These are phyloP conservation scores for Andrena flavipes DNA, from an alignment of 2,888 invertebrate species.

Conservation along the genomic window DNA sequence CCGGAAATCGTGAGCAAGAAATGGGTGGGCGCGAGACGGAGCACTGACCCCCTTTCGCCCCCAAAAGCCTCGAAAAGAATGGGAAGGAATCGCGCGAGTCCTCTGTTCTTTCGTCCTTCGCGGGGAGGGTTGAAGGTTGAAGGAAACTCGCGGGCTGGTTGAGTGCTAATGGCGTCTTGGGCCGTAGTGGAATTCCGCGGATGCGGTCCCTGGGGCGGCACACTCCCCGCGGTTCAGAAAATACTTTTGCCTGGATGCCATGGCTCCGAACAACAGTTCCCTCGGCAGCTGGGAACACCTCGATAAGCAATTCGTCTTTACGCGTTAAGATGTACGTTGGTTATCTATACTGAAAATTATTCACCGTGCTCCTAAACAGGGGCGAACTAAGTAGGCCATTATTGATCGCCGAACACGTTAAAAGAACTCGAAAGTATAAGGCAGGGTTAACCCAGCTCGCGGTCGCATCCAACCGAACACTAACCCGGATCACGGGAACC, in stretches of 20 bases:
- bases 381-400: neutral
- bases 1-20: conserved; percentile 33
- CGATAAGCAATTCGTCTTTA: neutral
- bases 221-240: neutral
- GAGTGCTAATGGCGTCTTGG: conserved; percentile 54
- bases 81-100: conserved; percentile 19
- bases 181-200: conserved; percentile 36
- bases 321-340: neutral
- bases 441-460: conserved; percentile 33
- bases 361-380: neutral
- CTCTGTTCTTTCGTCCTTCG: conserved; percentile 20
- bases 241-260: neutral
- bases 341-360: neutral
- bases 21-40: conserved; percentile 29
- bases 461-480: conserved; percentile 33
- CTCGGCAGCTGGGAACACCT: neutral
- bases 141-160: conserved; percentile 43
- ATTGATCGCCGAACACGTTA: conserved; percentile 17
- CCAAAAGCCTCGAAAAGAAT: conserved; percentile 45
- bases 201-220: conserved; percentile 28
- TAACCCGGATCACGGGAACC: conserved; percentile 37
- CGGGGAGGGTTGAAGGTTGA: neutral
- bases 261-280: neutral
- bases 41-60: conserved; percentile 11
- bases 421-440: conserved; percentile 29